Percentiles rank a stretch among this genome's conserved stretches.
Conservation (phyloP, 2,888 invertebrate genomes). For the Emesis castigata region DNA sequence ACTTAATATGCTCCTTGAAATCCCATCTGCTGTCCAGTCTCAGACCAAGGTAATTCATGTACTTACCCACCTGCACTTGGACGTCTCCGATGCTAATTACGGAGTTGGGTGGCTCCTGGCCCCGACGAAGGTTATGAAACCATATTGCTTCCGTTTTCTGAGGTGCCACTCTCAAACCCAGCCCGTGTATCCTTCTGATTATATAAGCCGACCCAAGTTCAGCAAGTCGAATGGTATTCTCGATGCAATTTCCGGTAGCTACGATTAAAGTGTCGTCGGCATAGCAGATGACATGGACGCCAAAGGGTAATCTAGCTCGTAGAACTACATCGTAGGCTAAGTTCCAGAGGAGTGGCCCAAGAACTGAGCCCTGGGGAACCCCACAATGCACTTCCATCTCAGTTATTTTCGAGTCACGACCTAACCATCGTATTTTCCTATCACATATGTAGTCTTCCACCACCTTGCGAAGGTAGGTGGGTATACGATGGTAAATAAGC, state of each 20-base stretch:
- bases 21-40: too few species aligned
- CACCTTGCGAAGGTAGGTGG: too few species aligned
- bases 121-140: not conserved
- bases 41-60: too few species aligned
- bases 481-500: too few species aligned
- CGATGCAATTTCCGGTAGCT: not conserved
- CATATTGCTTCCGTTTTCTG: constrained; percentile 39
- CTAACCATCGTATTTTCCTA: not conserved
- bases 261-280: too few species aligned
- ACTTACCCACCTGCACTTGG: too few species aligned
- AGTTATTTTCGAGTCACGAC: not conserved
- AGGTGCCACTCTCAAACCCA: too few species aligned
- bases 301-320: not conserved
- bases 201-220: not conserved
- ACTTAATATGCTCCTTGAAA: not conserved
- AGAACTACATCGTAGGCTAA: not conserved
- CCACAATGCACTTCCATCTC: too few species aligned
- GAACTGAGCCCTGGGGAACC: too few species aligned
- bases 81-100: not conserved
- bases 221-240: not conserved
- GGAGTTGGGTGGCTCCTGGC: not conserved
- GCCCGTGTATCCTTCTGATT: not conserved
- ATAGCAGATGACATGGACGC: too few species aligned
- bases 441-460: too few species aligned
- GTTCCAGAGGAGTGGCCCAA: not conserved